Evolutionary conservation across 2,797 vertebrate genomes (phyloP).

Genomic region (Parotocinclus haroldoi): DNA sequence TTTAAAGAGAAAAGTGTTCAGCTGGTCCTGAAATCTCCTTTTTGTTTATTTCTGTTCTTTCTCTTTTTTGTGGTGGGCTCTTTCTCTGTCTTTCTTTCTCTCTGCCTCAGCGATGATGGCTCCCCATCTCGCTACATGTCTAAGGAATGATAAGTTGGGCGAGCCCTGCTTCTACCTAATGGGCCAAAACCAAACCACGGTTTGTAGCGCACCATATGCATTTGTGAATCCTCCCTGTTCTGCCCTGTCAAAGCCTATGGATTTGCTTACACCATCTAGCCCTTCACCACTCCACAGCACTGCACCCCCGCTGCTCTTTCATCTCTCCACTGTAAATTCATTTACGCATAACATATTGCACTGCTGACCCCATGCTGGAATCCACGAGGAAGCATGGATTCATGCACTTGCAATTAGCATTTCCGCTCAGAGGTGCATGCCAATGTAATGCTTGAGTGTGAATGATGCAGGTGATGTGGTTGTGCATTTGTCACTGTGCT

Average conservation of each 20-base stretch:
- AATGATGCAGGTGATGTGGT: slow-evolving; percentile 11
- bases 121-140: slow-evolving; percentile 99
- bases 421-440: slow-evolving; percentile 43
- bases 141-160: slow-evolving; percentile 99
- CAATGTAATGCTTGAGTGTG: slow-evolving; percentile 2
- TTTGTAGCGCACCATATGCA: slow-evolving; percentile 93
- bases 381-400: slow-evolving; percentile 49
- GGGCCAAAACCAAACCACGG: slow-evolving; percentile 99
- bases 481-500: slow-evolving; percentile 7
- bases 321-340: slow-evolving; percentile 76
- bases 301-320: slow-evolving; percentile 41
- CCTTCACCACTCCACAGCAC: slow-evolving; percentile 33
- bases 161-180: slow-evolving; percentile 99
- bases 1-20: too few relatives aligned
- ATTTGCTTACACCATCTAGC: slow-evolving; percentile 20
- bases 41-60: slow-evolving; percentile 65
- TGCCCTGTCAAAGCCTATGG: slow-evolving; percentile 19
- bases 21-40: slow-evolving; percentile 27
- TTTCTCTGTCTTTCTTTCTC: slow-evolving; percentile 53
- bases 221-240: slow-evolving; percentile 32
- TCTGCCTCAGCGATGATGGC: slow-evolving; percentile 93
- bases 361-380: slow-evolving; percentile 34
- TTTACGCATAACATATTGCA: slow-evolving; percentile 54
- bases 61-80: slow-evolving; percentile 43
- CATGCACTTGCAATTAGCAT: slow-evolving; percentile 52